Evolutionary conservation across 2,797 vertebrate species (phyloP).

Genomic region (Enteromius afrohamiltoni): DNA sequence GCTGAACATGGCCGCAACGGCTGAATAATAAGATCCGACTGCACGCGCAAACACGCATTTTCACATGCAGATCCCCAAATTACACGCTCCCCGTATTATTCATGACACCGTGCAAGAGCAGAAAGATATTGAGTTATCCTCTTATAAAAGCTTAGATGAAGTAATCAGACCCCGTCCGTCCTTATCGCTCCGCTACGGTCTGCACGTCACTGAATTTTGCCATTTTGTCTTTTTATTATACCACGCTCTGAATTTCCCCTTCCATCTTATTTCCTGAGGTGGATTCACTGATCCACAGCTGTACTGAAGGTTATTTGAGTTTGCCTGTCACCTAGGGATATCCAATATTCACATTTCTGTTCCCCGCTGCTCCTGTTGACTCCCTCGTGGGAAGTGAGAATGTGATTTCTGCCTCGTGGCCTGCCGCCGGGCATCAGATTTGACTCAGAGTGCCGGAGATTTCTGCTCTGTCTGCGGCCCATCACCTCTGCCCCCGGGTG

Average conservation of each 20-base stretch:
- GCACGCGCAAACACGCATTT: constrained; percentile 51
- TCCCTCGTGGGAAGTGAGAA: constrained; percentile 52
- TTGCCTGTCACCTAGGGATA: constrained; percentile 47
- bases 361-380: constrained; percentile 43
- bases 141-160: constrained; percentile 52
- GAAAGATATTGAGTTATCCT: constrained; percentile 53
- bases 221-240: constrained; percentile 53
- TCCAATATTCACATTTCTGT: constrained; percentile 52
- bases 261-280: constrained; percentile 47
- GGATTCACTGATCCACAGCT: constrained; percentile 46
- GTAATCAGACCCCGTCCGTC: constrained; percentile 44
- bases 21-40: constrained; percentile 55
- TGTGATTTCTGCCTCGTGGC: constrained; percentile 49
- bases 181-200: constrained; percentile 43
- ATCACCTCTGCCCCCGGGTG: constrained; percentile 55
- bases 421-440: constrained; percentile 40
- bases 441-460: constrained; percentile 48
- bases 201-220: constrained; percentile 38
- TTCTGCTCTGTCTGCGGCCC: constrained; percentile 36
- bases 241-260: background rate
- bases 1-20: constrained; percentile 23
- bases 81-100: constrained; percentile 50
- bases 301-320: constrained; percentile 52
- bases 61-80: constrained; percentile 56
- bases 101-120: constrained; percentile 50